phyloP scores from a whole-genome alignment of 2,797 vertebrate species.

The Toxotes lorentzi region DNA sequence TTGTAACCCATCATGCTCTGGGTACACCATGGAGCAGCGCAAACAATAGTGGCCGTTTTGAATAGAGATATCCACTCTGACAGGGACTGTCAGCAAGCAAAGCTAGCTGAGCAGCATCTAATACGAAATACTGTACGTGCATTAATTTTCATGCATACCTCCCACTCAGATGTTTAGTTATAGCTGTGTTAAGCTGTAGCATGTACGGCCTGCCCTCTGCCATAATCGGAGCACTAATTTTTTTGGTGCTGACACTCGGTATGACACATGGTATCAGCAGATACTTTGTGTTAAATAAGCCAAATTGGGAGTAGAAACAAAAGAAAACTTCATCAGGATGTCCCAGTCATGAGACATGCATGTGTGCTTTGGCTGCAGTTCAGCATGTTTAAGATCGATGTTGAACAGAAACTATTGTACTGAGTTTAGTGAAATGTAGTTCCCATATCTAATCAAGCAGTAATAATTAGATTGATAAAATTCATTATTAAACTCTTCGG shows the following conservation, averaged over 20 bases:
- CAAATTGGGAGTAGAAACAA: background rate
- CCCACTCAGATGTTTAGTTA: background rate
- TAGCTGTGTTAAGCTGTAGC: background rate
- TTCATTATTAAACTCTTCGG: background rate
- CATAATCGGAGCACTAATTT: background rate
- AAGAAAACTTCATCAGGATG: background rate
- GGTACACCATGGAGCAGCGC: background rate
- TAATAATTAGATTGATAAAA: background rate
- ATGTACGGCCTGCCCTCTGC: background rate
- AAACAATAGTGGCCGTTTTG: constrained; percentile 2
- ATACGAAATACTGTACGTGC: background rate
- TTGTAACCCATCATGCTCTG: background rate
- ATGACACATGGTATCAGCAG: background rate
- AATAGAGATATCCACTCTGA: constrained; percentile 7
- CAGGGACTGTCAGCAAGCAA: background rate
- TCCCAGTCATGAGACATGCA: constrained; percentile 9
- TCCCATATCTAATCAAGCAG: background rate
- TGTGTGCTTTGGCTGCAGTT: background rate
- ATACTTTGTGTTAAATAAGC: background rate
- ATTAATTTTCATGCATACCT: background rate
- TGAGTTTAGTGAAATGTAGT: background rate
- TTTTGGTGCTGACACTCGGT: constrained; percentile 6
- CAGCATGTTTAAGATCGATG: background rate
- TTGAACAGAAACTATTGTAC: background rate
- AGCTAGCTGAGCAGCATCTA: background rate